Percentiles rank a stretch among this genome's conserved stretches.
These are phyloP conservation scores for Galaxias olidus DNA, from an alignment of 2,797 vertebrate genomes.

Conservation along the genomic window DNA sequence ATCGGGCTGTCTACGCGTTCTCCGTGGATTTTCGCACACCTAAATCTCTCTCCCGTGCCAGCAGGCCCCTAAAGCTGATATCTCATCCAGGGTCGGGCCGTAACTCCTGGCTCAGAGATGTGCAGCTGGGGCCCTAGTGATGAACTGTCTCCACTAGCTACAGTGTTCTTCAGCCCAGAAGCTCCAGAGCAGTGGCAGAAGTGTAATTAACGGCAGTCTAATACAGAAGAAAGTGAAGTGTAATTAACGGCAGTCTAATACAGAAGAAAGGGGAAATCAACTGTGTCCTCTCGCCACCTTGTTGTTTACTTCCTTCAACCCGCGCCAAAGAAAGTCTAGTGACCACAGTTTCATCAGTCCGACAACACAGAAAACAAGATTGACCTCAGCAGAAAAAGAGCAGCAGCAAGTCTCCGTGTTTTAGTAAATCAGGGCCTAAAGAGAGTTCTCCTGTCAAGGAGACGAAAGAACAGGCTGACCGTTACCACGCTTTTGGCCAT, in stretches of 20 bases:
- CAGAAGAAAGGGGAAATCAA: constrained; percentile 14
- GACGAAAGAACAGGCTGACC: constrained; percentile 28
- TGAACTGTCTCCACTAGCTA: constrained; percentile 34
- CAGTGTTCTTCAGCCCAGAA: constrained; percentile 24
- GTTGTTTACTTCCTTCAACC: constrained; percentile 20
- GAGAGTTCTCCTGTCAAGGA: constrained; percentile 42
- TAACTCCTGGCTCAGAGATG: constrained; percentile 47
- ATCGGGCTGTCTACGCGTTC: constrained; percentile 33
- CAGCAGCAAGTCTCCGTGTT: constrained; percentile 31
- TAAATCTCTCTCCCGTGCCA: constrained; percentile 35
- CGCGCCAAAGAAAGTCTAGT: constrained; percentile 39
- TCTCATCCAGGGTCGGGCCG: constrained; percentile 41
- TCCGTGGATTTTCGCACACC: constrained; percentile 4
- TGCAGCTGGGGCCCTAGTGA: constrained; percentile 42
- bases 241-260: constrained; percentile 30
- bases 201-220: constrained; percentile 26
- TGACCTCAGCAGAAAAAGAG: constrained; percentile 34
- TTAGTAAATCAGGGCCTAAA: constrained; percentile 48
- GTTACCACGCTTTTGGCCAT: constrained; percentile 19
- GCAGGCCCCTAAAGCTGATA: constrained; percentile 37
- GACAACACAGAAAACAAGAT: constrained; percentile 35
- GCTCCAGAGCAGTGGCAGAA: constrained; percentile 29
- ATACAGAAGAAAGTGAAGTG: constrained; percentile 20
- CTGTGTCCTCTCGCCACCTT: constrained; percentile 26
- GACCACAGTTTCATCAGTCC: constrained; percentile 28